Conservation (phyloP, 2,797 vertebrate species). For the Tangara arthus region DNA sequence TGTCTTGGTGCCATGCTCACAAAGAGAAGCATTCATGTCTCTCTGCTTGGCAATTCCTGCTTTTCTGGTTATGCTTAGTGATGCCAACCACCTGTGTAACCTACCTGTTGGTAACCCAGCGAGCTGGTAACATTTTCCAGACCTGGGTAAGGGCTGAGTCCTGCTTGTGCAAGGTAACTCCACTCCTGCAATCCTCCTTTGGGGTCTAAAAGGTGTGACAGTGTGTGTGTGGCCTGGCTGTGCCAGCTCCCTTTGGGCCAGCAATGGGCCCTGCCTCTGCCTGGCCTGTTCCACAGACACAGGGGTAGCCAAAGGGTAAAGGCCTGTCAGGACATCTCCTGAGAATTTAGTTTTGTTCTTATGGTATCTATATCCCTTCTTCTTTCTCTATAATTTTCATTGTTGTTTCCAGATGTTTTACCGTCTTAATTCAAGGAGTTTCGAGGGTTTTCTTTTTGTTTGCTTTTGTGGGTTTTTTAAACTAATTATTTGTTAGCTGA, state of each 20-base stretch:
- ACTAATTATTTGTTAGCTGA: background rate
- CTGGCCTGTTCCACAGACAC: background rate
- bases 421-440: background rate
- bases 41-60: background rate
- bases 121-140: background rate
- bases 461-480: background rate
- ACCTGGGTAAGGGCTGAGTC: background rate
- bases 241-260: background rate
- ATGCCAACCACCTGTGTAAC: background rate
- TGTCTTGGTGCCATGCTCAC: background rate
- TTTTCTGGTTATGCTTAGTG: background rate
- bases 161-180: background rate
- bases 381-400: background rate
- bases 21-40: background rate
- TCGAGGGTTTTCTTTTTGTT: background rate
- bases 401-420: background rate
- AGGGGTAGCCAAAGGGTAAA: background rate
- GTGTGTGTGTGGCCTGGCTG: background rate
- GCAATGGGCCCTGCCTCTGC: background rate
- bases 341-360: background rate
- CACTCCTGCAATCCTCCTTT: background rate
- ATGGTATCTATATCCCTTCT: background rate
- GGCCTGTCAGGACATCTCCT: background rate
- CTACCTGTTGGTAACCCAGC: background rate
- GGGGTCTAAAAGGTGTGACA: background rate